Conservation (phyloP, 2,888 invertebrate genomes). For the Drosophila atripex region DNA sequence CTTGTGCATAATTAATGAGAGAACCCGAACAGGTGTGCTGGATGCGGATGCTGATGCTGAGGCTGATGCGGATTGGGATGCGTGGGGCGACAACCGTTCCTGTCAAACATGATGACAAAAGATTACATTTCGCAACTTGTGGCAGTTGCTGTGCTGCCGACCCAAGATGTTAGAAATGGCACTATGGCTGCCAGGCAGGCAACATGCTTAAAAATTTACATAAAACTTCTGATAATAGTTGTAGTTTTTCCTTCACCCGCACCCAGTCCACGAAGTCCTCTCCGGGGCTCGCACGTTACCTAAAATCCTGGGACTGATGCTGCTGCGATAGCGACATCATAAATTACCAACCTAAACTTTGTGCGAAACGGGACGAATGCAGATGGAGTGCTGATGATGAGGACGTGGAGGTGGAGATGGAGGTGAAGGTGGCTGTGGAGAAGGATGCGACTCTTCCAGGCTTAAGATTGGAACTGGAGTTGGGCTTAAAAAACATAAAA, state of each 20-base stretch:
- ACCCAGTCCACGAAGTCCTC: background rate
- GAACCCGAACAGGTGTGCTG: constrained; percentile 79
- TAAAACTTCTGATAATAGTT: constrained; percentile 80
- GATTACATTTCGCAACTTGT: constrained; percentile 78
- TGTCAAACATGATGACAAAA: constrained; percentile 80
- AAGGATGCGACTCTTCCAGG: constrained; percentile 17
- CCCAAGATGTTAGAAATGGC: constrained; percentile 48
- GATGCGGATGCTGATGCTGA: background rate
- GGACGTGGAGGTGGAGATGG: constrained; percentile 2
- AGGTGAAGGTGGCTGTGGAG: background rate
- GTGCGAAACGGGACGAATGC: constrained; percentile 61
- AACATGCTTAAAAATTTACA: constrained; percentile 79
- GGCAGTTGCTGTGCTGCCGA: constrained; percentile 56
- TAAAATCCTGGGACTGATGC: constrained; percentile 56
- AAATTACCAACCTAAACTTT: constrained; percentile 79
- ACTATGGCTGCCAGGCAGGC: constrained; percentile 36
- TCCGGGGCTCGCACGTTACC: constrained; percentile 42
- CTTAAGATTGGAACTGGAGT: constrained; percentile 4
- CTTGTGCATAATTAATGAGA: constrained; percentile 82
- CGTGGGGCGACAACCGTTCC: constrained; percentile 66
- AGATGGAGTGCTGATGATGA: constrained; percentile 27
- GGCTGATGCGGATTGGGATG: constrained; percentile 37
- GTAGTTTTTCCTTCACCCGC: constrained; percentile 49
- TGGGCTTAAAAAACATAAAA: background rate
- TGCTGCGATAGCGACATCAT: constrained; percentile 71